Conservation (phyloP, 2,113 vertebrate species). For the Scytalopus superciliaris region DNA sequence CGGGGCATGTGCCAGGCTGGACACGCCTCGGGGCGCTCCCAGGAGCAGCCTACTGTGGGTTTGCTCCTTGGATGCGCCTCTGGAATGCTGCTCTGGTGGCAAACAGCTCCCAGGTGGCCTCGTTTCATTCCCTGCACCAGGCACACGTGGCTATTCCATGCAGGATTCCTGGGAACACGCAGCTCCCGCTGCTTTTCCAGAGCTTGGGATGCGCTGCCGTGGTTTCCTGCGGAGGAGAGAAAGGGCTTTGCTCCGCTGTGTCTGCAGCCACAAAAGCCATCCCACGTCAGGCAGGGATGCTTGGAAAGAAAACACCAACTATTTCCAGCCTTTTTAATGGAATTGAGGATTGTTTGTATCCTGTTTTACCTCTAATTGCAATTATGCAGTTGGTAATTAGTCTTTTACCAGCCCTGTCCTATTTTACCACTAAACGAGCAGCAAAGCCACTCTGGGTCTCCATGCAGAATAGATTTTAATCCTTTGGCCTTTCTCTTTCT, state of each 20-base stretch:
- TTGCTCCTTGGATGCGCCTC: background rate
- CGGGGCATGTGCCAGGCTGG: too few species aligned
- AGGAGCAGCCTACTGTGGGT: too few species aligned
- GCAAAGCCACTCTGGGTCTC: background rate
- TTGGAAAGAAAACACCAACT: background rate
- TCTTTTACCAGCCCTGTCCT: background rate
- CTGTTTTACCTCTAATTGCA: background rate
- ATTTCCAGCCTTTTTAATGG: background rate
- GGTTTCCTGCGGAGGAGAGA: background rate
- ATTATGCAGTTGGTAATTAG: background rate
- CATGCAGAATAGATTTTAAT: background rate
- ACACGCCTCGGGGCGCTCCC: too few species aligned
- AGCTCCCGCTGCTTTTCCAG: background rate
- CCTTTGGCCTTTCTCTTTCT: background rate
- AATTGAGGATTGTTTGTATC: background rate
- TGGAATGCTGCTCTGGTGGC: background rate
- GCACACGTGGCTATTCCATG: fast-evolving
- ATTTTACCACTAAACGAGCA: background rate
- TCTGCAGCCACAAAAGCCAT: background rate
- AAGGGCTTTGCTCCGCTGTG: background rate
- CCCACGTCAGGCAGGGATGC: background rate
- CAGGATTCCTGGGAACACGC: background rate
- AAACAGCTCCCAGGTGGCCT: background rate
- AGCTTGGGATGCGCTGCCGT: background rate
- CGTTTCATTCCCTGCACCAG: background rate